These are phyloP conservation scores for Simalia tracyae DNA, from an alignment of 2,797 vertebrate genomes.

Conservation along the genomic window DNA sequence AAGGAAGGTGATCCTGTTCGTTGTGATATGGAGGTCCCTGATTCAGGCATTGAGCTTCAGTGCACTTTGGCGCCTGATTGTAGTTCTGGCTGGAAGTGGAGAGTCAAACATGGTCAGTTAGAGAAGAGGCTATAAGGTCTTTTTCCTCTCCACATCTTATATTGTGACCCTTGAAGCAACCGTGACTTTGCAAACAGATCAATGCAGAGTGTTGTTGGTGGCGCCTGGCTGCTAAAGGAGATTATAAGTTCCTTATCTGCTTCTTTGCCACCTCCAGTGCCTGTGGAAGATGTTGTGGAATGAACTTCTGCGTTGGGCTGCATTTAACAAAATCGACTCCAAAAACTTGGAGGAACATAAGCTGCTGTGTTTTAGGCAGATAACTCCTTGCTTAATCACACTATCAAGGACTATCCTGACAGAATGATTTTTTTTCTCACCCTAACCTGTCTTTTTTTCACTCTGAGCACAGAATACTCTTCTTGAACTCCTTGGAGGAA, in stretches of 20 bases:
- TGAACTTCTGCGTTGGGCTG: background rate
- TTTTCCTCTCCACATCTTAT: background rate
- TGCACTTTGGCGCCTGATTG: conserved; percentile 86
- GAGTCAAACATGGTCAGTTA: conserved; percentile 85
- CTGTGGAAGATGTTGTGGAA: background rate
- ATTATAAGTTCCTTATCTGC: conserved; percentile 1
- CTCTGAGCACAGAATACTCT: background rate
- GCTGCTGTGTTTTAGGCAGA: background rate
- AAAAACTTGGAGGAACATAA: background rate
- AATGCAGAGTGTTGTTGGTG: conserved; percentile 18
- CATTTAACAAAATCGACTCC: background rate
- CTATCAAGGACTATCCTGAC: background rate
- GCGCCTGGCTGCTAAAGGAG: conserved; percentile 40
- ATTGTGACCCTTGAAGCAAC: background rate
- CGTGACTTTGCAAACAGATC: background rate
- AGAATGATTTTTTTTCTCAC: background rate
- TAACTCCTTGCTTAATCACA: background rate
- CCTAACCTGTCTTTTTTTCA: background rate
- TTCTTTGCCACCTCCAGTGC: conserved; percentile 16
- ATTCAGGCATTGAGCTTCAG: conserved; percentile 85
- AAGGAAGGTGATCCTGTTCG: conserved; percentile 81
- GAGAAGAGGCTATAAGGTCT: conserved; percentile 74
- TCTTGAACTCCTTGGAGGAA: background rate
- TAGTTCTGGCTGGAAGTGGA: conserved; percentile 85
- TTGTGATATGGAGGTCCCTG: conserved; percentile 86